Conservation (phyloP, 2,797 vertebrate species). For the Hoplostethus atlanticus region DNA sequence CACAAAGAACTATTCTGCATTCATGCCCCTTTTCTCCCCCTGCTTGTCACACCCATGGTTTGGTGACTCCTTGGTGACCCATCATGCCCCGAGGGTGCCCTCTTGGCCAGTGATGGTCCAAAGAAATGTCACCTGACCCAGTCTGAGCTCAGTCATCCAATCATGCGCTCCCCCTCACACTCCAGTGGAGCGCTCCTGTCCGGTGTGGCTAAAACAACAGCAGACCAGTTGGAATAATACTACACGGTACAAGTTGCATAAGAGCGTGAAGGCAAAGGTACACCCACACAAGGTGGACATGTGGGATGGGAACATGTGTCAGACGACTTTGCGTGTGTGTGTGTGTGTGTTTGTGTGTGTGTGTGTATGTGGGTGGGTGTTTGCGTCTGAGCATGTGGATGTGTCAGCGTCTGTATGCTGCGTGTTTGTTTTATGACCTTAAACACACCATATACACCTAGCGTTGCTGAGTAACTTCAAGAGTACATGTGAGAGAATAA, state of each 20-base stretch:
- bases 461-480: neutral
- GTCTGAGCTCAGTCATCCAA: constrained; percentile 51
- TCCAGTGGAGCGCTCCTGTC: constrained; percentile 62
- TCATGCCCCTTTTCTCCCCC: neutral
- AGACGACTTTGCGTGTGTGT: constrained; percentile 25
- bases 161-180: constrained; percentile 48
- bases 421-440: neutral
- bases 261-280: constrained; percentile 49
- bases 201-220: constrained; percentile 70
- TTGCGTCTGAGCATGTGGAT: neutral
- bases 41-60: constrained; percentile 25
- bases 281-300: constrained; percentile 50
- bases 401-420: neutral
- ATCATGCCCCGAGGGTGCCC: constrained; percentile 20
- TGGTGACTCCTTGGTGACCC: constrained; percentile 43
- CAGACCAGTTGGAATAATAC: constrained; percentile 66
- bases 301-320: constrained; percentile 47
- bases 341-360: constrained; percentile 3
- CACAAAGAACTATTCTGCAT: neutral
- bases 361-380: constrained; percentile 7
- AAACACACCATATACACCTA: too few species aligned
- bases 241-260: constrained; percentile 55
- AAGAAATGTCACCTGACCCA: constrained; percentile 55
- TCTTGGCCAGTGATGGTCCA: constrained; percentile 40
- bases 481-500: constrained; percentile 3